Base-by-base conservation (phyloP, 2,113 vertebrate species). In the Heterocephalus glaber region DNA sequence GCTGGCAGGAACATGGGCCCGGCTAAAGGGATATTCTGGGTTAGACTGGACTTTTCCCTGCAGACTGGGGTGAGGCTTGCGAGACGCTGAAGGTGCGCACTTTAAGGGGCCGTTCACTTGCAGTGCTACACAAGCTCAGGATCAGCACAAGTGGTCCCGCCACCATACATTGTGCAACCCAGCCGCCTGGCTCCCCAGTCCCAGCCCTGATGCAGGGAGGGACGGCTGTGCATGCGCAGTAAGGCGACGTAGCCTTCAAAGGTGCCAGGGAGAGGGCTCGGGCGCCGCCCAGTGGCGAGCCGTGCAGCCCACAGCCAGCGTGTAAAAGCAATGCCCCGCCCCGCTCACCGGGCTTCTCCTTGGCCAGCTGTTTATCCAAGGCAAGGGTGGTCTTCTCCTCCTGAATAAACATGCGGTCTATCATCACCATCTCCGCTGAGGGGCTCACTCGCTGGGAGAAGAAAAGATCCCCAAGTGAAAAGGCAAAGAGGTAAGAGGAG, bases 391-490 rank as follows among this genome's bases (percentile, higher is more conserved):
- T 98, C 96, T 99, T 99, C 93, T 99, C 99, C 93, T 99, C 99
- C 97, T 99, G 99, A 83, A 99, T 99, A 96, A 99, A 99, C 99
- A 99, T 99, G 47, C 99, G 98, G 98, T 99, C 99, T 14, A 99
- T 99, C 99, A 99, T 99, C 85, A 99, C 99, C 99, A 99, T 99
- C 98, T 99, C 99, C 0, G 99, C 99, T 0, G 99, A 99, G 30
- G 99, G 99, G 61, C 99, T 99, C 86, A 99, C 98, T 96, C 99
- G 98, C 99, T 99, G 98, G 85, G 83, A 35, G 2, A 1, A 7
- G 2, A n/a, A 8, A 17, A n/a, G 30, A 14, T 41, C 12, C 5
- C 28, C 1, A 35, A 11, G 74, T 79, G 81, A 85, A 74, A 49
- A 20, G 24, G 70, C 7, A 4, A 28, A 56, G 61, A 19, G 20